A percentile compares a stretch with the other conserved stretches of the same genome.
Conservation (phyloP, 2,888 invertebrate species). For the Hydropsyche betteni region DNA sequence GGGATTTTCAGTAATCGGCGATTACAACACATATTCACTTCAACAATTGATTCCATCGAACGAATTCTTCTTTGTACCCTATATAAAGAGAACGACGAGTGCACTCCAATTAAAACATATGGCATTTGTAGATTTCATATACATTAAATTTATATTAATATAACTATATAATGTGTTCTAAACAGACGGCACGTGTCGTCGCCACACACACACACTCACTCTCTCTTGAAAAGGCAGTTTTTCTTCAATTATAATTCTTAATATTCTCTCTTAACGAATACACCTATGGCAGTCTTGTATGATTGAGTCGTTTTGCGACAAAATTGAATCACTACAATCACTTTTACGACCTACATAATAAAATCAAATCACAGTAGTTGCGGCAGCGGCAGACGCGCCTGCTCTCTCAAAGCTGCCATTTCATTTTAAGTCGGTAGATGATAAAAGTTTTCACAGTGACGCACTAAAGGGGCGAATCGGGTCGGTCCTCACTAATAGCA, state of each 20-base stretch:
- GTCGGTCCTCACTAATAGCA: too few relatives aligned
- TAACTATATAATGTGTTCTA: constrained; percentile 30
- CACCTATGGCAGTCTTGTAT: constrained; percentile 52
- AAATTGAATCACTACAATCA: constrained; percentile 32
- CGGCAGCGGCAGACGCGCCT: constrained; percentile 10
- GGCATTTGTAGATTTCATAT: constrained; percentile 26
- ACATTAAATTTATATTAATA: constrained; percentile 14
- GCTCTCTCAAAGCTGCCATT: constrained; percentile 10
- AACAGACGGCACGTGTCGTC: constrained; percentile 35
- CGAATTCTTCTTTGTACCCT: constrained; percentile 22
- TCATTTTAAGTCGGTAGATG: constrained; percentile 25
- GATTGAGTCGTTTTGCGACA: constrained; percentile 40
- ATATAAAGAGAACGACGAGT: constrained; percentile 12
- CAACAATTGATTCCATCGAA: too few relatives aligned
- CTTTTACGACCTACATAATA: constrained; percentile 32
- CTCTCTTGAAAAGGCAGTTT: constrained; percentile 45
- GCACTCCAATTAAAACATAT: constrained; percentile 33
- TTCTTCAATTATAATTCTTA: background rate
- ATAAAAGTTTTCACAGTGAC: constrained; percentile 27
- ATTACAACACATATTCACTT: background rate
- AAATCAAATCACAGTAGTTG: constrained; percentile 34
- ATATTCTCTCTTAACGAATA: constrained; percentile 37
- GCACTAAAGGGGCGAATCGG: background rate
- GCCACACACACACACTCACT: constrained; percentile 20
- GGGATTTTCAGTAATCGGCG: background rate